Conservation (phyloP, 2,888 invertebrate genomes). For the Lochmaea capreae region DNA sequence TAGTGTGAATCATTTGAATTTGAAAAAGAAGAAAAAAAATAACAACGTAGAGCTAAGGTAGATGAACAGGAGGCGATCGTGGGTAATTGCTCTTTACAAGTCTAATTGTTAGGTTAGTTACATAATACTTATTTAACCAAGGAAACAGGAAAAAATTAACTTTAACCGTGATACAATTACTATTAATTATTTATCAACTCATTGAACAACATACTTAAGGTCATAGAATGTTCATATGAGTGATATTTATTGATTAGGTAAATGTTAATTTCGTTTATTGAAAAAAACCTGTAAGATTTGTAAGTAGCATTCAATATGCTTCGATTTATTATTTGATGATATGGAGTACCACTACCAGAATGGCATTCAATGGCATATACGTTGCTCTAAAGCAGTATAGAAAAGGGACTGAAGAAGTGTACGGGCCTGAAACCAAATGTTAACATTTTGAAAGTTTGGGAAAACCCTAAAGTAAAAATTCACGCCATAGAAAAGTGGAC, state of each 20-base stretch:
- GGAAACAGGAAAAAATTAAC: conserved; percentile 1
- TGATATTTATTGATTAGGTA: neutral
- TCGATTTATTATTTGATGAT: too few relatives aligned
- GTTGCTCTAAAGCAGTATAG: too few relatives aligned
- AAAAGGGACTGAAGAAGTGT: too few relatives aligned
- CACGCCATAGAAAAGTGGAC: too few relatives aligned
- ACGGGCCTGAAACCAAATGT: too few relatives aligned
- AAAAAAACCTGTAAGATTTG: neutral
- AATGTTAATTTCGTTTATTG: neutral
- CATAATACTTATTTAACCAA: conserved; percentile 4
- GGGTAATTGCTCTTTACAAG: conserved; percentile 8
- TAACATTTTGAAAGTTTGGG: too few relatives aligned
- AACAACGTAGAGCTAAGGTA: conserved; percentile 4
- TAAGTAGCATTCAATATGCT: too few relatives aligned
- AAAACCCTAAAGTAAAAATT: too few relatives aligned
- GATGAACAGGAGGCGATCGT: conserved; percentile 15
- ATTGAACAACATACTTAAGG: neutral
- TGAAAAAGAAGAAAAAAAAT: neutral
- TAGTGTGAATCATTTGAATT: conserved; percentile 14
- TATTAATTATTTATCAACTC: neutral
- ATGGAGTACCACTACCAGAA: too few relatives aligned
- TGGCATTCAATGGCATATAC: too few relatives aligned
- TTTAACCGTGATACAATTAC: neutral
- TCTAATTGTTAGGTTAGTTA: conserved; percentile 9
- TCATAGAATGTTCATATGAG: neutral